Evolutionary conservation across 2,113 vertebrate genomes (phyloP).

Genomic region (Pangasianodon hypophthalmus): DNA sequence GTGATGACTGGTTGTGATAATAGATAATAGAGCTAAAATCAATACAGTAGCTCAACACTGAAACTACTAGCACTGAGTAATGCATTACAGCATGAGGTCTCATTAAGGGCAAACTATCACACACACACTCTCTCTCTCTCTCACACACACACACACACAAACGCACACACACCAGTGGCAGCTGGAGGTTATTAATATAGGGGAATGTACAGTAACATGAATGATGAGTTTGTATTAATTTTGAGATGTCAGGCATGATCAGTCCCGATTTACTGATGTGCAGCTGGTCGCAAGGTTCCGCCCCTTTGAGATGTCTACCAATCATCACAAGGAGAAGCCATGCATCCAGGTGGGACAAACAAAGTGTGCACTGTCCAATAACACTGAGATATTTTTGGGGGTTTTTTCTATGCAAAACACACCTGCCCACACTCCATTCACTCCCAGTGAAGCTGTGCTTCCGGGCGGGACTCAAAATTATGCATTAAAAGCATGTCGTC

Average conservation of each 20-base stretch:
- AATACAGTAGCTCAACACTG: not conserved
- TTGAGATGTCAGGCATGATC: not conserved
- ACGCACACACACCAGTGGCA: not conserved
- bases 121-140: not conserved
- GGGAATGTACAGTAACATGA: not conserved
- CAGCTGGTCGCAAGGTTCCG: not conserved
- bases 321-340: not conserved
- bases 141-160: not conserved
- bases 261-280: not conserved
- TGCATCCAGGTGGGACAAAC: not conserved
- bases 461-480: not conserved
- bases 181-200: not conserved
- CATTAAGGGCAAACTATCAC: not conserved
- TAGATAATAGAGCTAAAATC: not conserved
- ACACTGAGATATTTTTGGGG: not conserved
- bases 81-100: not conserved
- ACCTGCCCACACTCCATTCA: not conserved
- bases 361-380: not conserved
- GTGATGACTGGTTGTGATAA: not conserved
- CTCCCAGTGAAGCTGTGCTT: not conserved
- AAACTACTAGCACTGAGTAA: not conserved
- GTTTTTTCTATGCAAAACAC: not conserved
- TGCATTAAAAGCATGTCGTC: slow-evolving; percentile 5
- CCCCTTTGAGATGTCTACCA: not conserved
- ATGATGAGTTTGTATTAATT: not conserved